Evolutionary conservation across 2,888 invertebrate species (phyloP), one percentile per base, ranked within the genome.

Genomic region (Oxytorus armatus): DNA sequence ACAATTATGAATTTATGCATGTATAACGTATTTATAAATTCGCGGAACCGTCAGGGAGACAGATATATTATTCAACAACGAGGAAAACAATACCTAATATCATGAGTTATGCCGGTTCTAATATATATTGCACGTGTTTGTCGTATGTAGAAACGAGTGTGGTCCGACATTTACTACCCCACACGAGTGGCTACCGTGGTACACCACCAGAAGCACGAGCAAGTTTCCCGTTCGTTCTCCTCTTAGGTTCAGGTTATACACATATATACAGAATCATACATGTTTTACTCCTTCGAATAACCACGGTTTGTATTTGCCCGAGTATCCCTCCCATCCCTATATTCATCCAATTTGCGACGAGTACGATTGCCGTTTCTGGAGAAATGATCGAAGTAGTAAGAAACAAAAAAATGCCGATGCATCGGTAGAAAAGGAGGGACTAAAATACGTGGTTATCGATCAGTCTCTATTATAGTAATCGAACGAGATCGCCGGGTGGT

Each of bases 81-180:
- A 47, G 86, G 87, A 89, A 88, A 87, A 90, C 90, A 90, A 90
- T 89, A 85, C 89, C 79, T 82, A 81, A 29, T 3, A 29, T 49
- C 72, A 82, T 91, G 90, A 90, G 90, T 91, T 91, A 91, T 86
- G 86, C 83, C 85, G 77, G 87, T 86, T 29, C 5, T 29, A 29
- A 85, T 33, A 82, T 70, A 84, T 84, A 84, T 84, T 86, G 84
- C 69, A 39, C 74, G 57, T 74, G 69, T 78, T 42, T 82, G 61
- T 75, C 42, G 42, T 44, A 78, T 66, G 47, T 77, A 61, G n/a
- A n/a, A 79, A 68, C 61, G 53, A 77, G 44, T 69, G 44, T n/a
- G n/a, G n/a, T 55, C 72, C 42, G 72, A 72, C 51, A 68, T 70
- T 65, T 77, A 57, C 29, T n/a, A 47, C 11, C 21, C 55, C 16